Percentiles rank a stretch among this genome's conserved stretches.
Conservation (phyloP, 1,140 invertebrate species). For the Brachionus manjavacas region DNA sequence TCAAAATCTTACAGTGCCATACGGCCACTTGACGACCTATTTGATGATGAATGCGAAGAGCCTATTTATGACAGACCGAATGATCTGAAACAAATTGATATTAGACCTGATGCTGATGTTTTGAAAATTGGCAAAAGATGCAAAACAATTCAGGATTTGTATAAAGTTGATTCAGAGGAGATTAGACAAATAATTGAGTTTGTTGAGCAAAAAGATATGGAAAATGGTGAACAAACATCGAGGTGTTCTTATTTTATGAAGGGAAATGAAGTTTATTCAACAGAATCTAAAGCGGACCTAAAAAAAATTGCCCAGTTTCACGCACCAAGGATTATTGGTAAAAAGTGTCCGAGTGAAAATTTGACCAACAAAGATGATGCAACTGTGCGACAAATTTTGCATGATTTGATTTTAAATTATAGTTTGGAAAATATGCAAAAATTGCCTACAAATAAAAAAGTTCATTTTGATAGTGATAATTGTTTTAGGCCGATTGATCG, state of each 20-base stretch:
- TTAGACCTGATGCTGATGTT: not conserved
- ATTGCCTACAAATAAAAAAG: not conserved
- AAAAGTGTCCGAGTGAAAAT: not conserved
- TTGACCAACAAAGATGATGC: not conserved
- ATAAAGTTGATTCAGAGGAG: not conserved
- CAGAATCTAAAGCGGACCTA: not conserved
- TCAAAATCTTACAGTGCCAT: not conserved
- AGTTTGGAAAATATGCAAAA: not conserved
- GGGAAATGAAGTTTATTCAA: not conserved
- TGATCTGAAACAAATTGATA: not conserved
- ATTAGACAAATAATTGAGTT: not conserved
- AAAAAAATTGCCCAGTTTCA: not conserved
- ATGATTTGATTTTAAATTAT: not conserved
- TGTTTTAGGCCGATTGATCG: not conserved
- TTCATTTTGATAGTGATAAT: not conserved
- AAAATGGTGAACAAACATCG: not conserved
- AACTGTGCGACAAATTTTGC: not conserved
- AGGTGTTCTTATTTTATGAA: not conserved
- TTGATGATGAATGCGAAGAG: not conserved
- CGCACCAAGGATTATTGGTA: not conserved
- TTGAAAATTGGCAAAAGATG: not conserved
- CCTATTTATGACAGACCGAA: constrained; percentile 12
- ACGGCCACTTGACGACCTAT: not conserved
- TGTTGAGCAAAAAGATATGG: not conserved
- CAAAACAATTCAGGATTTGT: not conserved